These are phyloP conservation scores for Lamprologus callipterus DNA, from an alignment of 2,113 vertebrate genomes.

Conservation along the genomic window DNA sequence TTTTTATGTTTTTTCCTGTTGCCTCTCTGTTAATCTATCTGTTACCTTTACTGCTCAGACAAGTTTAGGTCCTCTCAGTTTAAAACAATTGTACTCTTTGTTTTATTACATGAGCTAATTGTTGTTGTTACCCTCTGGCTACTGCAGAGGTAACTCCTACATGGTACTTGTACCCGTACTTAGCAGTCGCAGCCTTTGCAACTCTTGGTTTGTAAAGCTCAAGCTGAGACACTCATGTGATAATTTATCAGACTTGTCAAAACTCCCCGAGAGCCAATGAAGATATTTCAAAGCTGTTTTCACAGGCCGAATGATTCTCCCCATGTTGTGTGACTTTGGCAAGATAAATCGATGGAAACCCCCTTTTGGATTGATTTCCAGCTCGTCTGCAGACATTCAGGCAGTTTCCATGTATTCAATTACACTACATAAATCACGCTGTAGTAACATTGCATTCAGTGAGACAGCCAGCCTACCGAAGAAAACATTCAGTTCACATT, in stretches of 20 bases:
- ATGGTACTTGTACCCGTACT: not conserved
- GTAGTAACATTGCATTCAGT: not conserved
- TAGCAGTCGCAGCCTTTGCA: not conserved
- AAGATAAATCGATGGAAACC: not conserved
- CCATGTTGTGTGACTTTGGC: not conserved
- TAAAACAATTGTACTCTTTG: not conserved
- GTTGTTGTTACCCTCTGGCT: not conserved
- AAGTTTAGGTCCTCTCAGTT: not conserved
- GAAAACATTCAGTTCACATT: not conserved
- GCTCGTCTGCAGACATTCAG: not conserved
- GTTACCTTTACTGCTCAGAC: not conserved
- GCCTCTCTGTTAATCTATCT: not conserved
- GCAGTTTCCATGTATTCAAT: not conserved
- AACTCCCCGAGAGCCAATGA: not conserved
- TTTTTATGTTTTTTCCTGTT: not conserved
- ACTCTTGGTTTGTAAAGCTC: not conserved
- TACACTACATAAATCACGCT: not conserved
- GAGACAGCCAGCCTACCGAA: not conserved
- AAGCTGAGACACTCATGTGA: not conserved
- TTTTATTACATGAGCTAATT: not conserved
- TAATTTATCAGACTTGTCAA: not conserved
- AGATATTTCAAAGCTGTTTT: not conserved
- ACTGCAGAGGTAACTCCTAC: not conserved
- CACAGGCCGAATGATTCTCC: not conserved
- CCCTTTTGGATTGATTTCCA: not conserved